Percentiles rank a stretch among this genome's conserved stretches.
Conservation (phyloP, 2,888 invertebrate species). For the Abrostola tripartita region DNA sequence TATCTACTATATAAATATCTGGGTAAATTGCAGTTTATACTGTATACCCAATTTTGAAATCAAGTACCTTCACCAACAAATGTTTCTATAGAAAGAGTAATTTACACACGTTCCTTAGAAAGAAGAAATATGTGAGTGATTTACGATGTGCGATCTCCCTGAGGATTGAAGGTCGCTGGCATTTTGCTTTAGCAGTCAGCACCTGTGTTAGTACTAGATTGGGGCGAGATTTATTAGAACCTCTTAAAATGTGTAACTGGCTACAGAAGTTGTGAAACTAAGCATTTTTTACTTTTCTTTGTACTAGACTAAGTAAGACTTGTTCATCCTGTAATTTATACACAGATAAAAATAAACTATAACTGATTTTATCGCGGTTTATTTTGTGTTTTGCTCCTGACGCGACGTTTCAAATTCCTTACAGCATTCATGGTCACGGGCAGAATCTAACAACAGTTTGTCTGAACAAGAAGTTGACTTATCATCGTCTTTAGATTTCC, state of each 20-base stretch:
- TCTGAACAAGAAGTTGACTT: too few relatives aligned
- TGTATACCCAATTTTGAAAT: neutral
- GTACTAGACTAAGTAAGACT: too few relatives aligned
- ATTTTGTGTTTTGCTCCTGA: too few relatives aligned
- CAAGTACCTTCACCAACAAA: neutral
- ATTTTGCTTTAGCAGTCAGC: conserved; percentile 58
- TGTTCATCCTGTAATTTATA: too few relatives aligned
- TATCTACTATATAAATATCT: too few relatives aligned
- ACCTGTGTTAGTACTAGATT: conserved; percentile 45
- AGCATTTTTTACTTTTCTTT: neutral
- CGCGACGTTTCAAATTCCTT: too few relatives aligned
- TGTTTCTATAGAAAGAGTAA: conserved; percentile 13
- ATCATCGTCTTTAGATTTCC: too few relatives aligned
- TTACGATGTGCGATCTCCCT: conserved; percentile 38
- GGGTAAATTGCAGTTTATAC: too few relatives aligned
- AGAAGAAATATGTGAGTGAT: conserved; percentile 32
- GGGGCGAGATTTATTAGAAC: conserved; percentile 43
- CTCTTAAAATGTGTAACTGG: conserved; percentile 1
- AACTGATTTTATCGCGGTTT: too few relatives aligned
- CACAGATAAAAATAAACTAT: too few relatives aligned
- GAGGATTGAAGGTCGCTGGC: conserved; percentile 48
- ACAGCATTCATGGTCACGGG: too few relatives aligned
- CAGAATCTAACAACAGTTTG: too few relatives aligned
- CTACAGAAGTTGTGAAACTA: neutral
- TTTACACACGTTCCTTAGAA: conserved; percentile 17